Percentiles rank a stretch among this genome's conserved stretches.
Evolutionary conservation across 2,888 invertebrate genomes (phyloP).

Genomic region (Penaeus monodon): DNA sequence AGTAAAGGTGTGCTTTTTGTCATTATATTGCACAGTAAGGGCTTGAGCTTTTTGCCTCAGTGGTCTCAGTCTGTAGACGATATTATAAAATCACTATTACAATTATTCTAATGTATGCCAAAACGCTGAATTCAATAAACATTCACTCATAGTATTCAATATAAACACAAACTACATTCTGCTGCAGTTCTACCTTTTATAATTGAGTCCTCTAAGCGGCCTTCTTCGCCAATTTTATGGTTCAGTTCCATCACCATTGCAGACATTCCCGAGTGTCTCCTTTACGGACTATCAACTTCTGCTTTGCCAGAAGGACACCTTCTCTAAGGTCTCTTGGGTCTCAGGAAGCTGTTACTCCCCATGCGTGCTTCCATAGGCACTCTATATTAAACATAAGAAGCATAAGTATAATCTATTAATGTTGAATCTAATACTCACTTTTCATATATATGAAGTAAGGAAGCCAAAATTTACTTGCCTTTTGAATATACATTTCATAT

Average conservation of each 20-base stretch:
- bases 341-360: constrained; percentile 71
- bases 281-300: constrained; percentile 72
- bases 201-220: constrained; percentile 74
- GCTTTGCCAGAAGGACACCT: constrained; percentile 74
- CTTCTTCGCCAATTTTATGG: constrained; percentile 76
- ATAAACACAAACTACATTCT: not conserved
- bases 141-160: not conserved
- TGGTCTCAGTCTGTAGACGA: constrained; percentile 74
- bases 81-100: not conserved
- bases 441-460: no score
- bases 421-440: no score
- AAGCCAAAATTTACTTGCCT: no score
- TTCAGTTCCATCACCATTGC: constrained; percentile 72
- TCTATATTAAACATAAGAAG: constrained; percentile 60
- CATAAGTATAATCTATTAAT: no score
- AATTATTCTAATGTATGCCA: no score
- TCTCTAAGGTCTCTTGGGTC: constrained; percentile 75
- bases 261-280: constrained; percentile 74
- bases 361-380: constrained; percentile 68
- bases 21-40: constrained; percentile 78
- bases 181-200: constrained; percentile 69
- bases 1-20: constrained; percentile 78
- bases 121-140: not conserved
- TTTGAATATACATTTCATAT: not conserved
- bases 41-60: constrained; percentile 78